phyloP scores from a whole-genome alignment of 2,113 vertebrate genomes.

The Neogobius melanostomus region DNA sequence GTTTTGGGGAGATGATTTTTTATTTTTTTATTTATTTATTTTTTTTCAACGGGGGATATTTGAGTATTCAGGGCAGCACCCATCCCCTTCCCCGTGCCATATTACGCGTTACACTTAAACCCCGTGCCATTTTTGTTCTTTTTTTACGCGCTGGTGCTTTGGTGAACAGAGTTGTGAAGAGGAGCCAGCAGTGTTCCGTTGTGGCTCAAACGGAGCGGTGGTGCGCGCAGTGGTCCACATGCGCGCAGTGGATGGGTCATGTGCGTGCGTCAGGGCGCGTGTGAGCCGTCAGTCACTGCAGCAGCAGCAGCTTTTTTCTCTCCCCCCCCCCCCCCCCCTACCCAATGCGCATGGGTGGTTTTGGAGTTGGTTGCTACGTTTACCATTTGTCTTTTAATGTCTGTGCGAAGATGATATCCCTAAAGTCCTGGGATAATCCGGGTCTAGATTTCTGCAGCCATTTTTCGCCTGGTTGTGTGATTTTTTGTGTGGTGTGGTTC shows the following conservation, averaged over 20 bases:
- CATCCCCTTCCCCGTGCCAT: not conserved
- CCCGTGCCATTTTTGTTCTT: not conserved
- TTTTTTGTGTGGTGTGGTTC: not conserved
- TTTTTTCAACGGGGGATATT: not conserved
- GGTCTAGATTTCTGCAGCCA: not conserved
- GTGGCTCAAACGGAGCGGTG: slow-evolving; percentile 8
- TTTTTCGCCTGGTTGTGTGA: not conserved
- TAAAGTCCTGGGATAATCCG: not conserved
- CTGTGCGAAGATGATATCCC: not conserved
- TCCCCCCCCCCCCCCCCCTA: too few species aligned
- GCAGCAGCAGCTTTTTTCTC: too few species aligned
- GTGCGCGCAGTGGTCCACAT: slow-evolving; percentile 16
- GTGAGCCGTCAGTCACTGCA: slow-evolving; percentile 3
- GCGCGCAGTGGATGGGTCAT: slow-evolving; percentile 6
- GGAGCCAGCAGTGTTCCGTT: not conserved
- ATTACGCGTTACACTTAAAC: not conserved
- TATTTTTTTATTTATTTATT: not conserved
- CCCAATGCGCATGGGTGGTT: too few species aligned
- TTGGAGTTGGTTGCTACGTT: too few species aligned
- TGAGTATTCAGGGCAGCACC: slow-evolving; percentile 1
- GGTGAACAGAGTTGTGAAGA: slow-evolving; percentile 11
- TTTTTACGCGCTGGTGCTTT: slow-evolving; percentile 4
- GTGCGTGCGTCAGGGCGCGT: not conserved
- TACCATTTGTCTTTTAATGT: too few species aligned
- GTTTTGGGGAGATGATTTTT: not conserved